These are phyloP conservation scores for Hypolimnas misippus DNA, from an alignment of 2,888 invertebrate species.

Conservation along the genomic window DNA sequence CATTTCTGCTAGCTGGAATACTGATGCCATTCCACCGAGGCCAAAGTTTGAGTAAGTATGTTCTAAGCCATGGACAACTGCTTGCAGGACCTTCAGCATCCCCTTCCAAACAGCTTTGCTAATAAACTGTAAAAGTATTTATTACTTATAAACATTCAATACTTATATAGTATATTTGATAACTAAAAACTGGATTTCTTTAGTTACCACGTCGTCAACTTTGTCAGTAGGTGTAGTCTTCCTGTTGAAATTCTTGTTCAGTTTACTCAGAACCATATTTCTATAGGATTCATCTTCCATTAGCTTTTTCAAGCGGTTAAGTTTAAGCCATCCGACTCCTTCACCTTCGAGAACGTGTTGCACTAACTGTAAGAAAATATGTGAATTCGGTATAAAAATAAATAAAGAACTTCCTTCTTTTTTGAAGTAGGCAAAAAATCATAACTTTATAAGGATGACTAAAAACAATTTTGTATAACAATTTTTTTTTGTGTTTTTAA, in stretches of 20 bases:
- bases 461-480: no score
- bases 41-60: slow-evolving; percentile 96
- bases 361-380: slow-evolving; percentile 84
- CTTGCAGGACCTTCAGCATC: slow-evolving; percentile 95
- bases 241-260: slow-evolving; percentile 96
- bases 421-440: no score
- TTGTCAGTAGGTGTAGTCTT: slow-evolving; percentile 98
- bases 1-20: slow-evolving; percentile 98
- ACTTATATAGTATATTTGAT: neutral
- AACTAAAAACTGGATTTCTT: neutral
- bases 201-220: slow-evolving; percentile 97
- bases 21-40: slow-evolving; percentile 98
- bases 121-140: slow-evolving; percentile 87
- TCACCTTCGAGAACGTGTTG: slow-evolving; percentile 94
- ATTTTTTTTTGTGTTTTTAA: no score
- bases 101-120: slow-evolving; percentile 97
- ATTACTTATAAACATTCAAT: neutral
- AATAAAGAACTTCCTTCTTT: neutral
- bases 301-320: slow-evolving; percentile 95
- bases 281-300: slow-evolving; percentile 99
- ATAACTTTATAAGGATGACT: no score
- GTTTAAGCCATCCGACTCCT: slow-evolving; percentile 98
- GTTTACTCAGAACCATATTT: slow-evolving; percentile 96
- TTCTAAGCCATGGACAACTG: slow-evolving; percentile 95
- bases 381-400: neutral